Evolutionary conservation across 2,113 vertebrate species (phyloP).

Genomic region (Amblyopsis rosae): DNA sequence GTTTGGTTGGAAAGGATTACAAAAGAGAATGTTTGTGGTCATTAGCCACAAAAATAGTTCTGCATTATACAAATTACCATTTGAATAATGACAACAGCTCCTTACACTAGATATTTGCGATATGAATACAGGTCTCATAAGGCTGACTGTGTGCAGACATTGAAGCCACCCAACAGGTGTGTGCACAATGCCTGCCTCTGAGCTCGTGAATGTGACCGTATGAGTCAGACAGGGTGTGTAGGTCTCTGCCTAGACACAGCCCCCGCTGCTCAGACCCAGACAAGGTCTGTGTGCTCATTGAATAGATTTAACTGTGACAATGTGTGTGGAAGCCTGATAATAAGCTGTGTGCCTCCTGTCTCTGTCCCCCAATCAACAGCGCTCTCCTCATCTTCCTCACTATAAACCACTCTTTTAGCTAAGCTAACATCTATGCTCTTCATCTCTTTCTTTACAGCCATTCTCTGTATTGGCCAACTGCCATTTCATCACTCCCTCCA

Average conservation of each 20-base stretch:
- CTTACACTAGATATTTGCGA: constrained; percentile 27
- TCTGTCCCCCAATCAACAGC: constrained; percentile 3
- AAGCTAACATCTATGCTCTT: not conserved
- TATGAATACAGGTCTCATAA: too few relatives aligned
- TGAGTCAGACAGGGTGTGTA: not conserved
- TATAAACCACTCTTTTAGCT: constrained; percentile 24
- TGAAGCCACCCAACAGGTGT: too few relatives aligned
- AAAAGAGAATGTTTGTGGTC: too few relatives aligned
- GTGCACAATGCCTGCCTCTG: too few relatives aligned
- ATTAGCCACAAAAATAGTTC: too few relatives aligned
- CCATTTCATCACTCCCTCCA: constrained; percentile 23
- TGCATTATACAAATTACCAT: not conserved
- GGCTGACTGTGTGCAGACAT: too few relatives aligned
- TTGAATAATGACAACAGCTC: constrained; percentile 15
- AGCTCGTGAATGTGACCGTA: constrained; percentile 14
- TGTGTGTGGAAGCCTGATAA: not conserved
- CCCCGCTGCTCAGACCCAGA: constrained; percentile 25
- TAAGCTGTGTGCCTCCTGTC: constrained; percentile 5
- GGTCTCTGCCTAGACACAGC: too few relatives aligned
- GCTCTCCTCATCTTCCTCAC: not conserved
- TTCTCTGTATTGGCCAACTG: constrained; percentile 10
- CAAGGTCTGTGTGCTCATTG: constrained; percentile 21
- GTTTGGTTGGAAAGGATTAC: too few relatives aligned
- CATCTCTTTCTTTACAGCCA: not conserved
- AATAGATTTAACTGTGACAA: constrained; percentile 26